These are phyloP conservation scores for Staurois parvus DNA, from an alignment of 2,797 vertebrate species.

Conservation along the genomic window DNA sequence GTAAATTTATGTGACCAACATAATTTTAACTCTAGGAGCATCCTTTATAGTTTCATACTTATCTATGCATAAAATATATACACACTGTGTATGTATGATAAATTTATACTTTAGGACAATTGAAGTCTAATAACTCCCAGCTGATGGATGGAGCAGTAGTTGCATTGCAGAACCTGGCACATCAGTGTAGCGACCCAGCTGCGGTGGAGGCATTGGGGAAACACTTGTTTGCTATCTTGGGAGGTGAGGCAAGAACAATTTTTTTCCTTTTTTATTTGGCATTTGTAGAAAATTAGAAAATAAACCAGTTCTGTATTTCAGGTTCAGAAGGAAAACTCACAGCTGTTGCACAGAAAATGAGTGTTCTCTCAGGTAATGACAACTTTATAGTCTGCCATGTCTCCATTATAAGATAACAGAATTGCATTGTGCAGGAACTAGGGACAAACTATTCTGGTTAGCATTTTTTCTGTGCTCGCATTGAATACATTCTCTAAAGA, in stretches of 20 bases:
- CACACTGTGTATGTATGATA: too few relatives aligned
- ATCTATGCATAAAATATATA: too few relatives aligned
- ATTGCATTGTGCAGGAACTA: background rate
- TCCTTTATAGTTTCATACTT: background rate
- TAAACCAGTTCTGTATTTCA: slow-evolving; percentile 67
- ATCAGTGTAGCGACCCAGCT: slow-evolving; percentile 90
- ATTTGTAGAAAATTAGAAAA: background rate
- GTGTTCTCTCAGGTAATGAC: slow-evolving; percentile 90
- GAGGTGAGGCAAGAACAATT: slow-evolving; percentile 76
- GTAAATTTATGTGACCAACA: background rate
- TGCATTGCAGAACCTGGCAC: slow-evolving; percentile 89
- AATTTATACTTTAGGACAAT: slow-evolving; percentile 80
- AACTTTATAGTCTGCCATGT: background rate
- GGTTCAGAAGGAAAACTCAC: slow-evolving; percentile 97
- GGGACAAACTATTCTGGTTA: too few relatives aligned
- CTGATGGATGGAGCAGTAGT: slow-evolving; percentile 92
- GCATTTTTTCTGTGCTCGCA: too few relatives aligned
- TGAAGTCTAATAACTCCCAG: slow-evolving; percentile 92
- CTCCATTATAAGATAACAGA: background rate
- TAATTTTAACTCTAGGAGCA: too few relatives aligned
- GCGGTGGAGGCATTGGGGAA: slow-evolving; percentile 86
- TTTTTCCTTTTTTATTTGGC: background rate
- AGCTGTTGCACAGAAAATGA: slow-evolving; percentile 93
- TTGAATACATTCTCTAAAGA: too few relatives aligned
- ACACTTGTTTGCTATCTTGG: slow-evolving; percentile 92